phyloP scores from a whole-genome alignment of 2,797 vertebrate genomes.

The Masticophis lateralis region DNA sequence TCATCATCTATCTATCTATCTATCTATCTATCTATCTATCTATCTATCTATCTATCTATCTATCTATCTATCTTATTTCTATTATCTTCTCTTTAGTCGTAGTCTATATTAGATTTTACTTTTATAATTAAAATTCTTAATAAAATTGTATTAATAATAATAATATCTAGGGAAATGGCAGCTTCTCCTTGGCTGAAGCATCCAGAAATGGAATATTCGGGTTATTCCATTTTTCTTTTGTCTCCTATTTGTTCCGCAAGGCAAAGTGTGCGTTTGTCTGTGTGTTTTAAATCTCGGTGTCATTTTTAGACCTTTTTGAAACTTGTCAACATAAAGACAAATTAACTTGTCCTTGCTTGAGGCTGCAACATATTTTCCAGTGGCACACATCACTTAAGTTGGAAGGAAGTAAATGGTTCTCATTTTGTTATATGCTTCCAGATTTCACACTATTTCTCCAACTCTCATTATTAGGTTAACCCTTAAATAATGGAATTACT shows the following conservation, averaged over 20 bases:
- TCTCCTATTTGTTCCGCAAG: not conserved
- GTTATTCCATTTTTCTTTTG: not conserved
- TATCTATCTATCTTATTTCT: too few relatives aligned
- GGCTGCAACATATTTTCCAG: not conserved
- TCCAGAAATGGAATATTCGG: not conserved
- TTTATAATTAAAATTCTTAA: too few relatives aligned
- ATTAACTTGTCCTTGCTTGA: not conserved
- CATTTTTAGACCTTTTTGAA: not conserved
- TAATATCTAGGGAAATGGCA: not conserved
- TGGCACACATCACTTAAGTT: not conserved
- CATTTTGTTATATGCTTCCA: not conserved
- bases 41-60: too few relatives aligned
- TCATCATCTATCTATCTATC: too few relatives aligned
- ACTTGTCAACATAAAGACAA: not conserved
- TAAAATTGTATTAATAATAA: not conserved
- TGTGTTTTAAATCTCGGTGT: not conserved
- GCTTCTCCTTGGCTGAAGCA: not conserved
- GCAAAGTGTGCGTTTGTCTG: not conserved
- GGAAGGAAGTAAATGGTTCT: not conserved
- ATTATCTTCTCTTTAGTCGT: too few relatives aligned
- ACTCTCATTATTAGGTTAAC: not conserved
- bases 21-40: too few relatives aligned
- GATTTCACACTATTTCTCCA: not conserved
- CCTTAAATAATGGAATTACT: not conserved
- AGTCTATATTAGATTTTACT: too few relatives aligned